phyloP scores from a whole-genome alignment of 2,113 vertebrate genomes.

The Heterocephalus glaber region DNA sequence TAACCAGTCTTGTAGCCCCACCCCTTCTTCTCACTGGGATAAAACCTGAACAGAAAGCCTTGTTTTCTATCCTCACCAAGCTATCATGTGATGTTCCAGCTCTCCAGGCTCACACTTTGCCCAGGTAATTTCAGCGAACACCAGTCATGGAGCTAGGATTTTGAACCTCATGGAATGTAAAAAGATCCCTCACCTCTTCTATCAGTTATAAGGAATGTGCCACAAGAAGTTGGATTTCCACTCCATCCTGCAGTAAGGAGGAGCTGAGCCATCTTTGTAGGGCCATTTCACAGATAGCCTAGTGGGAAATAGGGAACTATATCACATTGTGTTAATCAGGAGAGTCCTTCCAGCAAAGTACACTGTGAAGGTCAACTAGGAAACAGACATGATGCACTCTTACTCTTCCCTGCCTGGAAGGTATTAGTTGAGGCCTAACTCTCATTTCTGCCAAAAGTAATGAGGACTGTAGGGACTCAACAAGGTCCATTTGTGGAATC shows the following conservation, averaged over 20 bases:
- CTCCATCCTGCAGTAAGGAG: not conserved
- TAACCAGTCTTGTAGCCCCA: too few relatives aligned
- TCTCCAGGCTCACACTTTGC: fast-evolving
- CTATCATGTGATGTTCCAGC: not conserved
- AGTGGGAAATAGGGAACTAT: fast-evolving
- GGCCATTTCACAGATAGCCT: not conserved
- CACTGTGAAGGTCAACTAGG: not conserved
- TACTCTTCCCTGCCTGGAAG: not conserved
- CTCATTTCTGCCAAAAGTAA: not conserved
- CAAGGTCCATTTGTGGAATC: not conserved
- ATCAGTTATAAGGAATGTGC: not conserved
- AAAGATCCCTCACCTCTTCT: not conserved
- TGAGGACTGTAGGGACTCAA: not conserved
- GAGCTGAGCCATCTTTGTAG: too few relatives aligned
- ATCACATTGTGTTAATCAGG: too few relatives aligned
- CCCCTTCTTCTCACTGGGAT: not conserved
- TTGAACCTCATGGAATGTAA: not conserved
- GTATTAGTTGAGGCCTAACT: not conserved
- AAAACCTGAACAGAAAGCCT: not conserved
- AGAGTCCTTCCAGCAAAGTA: too few relatives aligned
- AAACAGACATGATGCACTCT: fast-evolving
- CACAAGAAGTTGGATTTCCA: not conserved
- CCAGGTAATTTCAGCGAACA: not conserved
- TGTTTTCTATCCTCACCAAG: not conserved
- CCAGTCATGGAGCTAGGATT: not conserved